Evolutionary conservation across 2,113 vertebrate species (phyloP).

Genomic region (Eulacestoma nigropectus): DNA sequence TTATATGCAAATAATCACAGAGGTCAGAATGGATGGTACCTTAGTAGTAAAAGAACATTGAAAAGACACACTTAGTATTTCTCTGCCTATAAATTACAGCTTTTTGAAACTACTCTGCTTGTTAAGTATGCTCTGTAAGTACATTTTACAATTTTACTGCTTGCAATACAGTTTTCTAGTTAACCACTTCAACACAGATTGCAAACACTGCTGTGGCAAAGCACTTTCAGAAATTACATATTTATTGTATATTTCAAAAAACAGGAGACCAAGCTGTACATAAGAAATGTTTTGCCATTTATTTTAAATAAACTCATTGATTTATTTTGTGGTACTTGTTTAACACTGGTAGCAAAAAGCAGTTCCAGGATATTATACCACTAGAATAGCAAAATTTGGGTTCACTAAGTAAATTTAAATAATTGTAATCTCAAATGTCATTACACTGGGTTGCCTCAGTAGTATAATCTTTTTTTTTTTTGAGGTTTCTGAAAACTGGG

Average conservation of each 20-base stretch:
- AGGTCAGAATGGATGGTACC: background rate
- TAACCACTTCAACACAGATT: background rate
- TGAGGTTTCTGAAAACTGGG: background rate
- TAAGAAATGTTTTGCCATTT: background rate
- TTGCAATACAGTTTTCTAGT: background rate
- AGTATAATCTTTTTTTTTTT: background rate
- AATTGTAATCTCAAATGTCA: background rate
- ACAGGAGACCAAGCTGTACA: background rate
- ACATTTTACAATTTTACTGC: background rate
- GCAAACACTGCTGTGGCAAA: background rate
- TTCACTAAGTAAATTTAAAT: background rate
- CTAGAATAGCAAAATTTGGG: background rate
- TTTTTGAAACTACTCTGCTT: background rate
- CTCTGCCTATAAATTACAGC: background rate
- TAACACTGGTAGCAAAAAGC: background rate
- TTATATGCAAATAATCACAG: background rate
- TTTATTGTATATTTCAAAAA: conserved; percentile 9
- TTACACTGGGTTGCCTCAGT: background rate
- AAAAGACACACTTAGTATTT: background rate
- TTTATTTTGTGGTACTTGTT: background rate
- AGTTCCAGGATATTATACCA: background rate
- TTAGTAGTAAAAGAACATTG: background rate
- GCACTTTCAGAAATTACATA: background rate
- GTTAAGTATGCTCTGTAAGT: background rate
- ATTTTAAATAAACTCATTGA: background rate